Evolutionary conservation across 2,113 vertebrate genomes (phyloP), one percentile per base, ranked within the genome.

Genomic region (Bostrychus sinensis): DNA sequence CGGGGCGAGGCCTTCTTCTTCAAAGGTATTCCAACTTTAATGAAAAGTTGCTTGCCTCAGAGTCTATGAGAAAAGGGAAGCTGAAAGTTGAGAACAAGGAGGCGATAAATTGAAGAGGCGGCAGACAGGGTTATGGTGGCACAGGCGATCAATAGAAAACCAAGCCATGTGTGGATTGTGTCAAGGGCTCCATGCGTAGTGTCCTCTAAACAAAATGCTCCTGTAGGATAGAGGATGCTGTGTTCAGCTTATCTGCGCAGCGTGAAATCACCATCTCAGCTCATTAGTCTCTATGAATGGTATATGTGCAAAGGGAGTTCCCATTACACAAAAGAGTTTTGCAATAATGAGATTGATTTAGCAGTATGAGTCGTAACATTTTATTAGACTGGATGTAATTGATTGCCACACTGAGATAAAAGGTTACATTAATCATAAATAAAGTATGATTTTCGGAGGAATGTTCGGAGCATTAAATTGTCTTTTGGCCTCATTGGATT

Each of bases 1-100:
- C 92, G 97, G 3, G 97, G 97, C 2, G 97, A 99, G 82, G 96
- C 96, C 28, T 99, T 99, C 90, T 99, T 98, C 82, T 99, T 99
- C 81, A 99, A 97, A 96, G 97, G 97, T 98, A 90, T 66, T 60
- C 32, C 28, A 65, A 17, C 55, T 22, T 45, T 7, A 45, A 25
- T 36, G 19, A 51, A 67, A 37, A 26, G 64, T 28, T 38, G 42
- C 22, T 36, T 56, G 48, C 42, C 5, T 43, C 22, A 41, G 41
- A 10, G 62, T 56, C 26, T 28, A 25, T 53, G 61, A 16, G 45
- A 42, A 26, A 39, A 16, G 25, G 32, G 56, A 41, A n/a, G 63
- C 32, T 53, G 57, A 53, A 36, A 37, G 50, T 56, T 22, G 39
- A 2, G 59, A 68, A 70, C 19, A 19, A 51, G 62, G 60, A 39